A percentile compares a stretch with the other conserved stretches of the same genome.
Conservation (phyloP, 2,888 invertebrate genomes). For the Trissolcus japonicus region DNA sequence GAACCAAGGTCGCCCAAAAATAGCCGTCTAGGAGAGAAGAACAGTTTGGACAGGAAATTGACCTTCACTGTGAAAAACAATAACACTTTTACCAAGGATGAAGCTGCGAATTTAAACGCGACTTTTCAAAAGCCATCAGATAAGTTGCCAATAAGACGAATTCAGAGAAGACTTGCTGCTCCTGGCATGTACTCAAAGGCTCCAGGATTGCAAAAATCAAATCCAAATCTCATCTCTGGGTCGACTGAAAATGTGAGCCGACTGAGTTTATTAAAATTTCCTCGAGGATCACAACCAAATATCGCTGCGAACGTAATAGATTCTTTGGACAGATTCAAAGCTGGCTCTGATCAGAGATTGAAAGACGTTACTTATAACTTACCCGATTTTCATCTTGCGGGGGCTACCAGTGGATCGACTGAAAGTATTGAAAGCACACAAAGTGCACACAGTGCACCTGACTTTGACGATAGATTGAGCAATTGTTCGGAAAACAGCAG, state of each 20-base stretch:
- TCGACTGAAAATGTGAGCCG: conserved; percentile 59
- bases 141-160: conserved; percentile 53
- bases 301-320: conserved; percentile 61
- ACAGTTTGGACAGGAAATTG: conserved; percentile 28
- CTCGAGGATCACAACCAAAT: conserved; percentile 67
- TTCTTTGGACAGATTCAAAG: conserved; percentile 65
- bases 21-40: conserved; percentile 27
- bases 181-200: conserved; percentile 66
- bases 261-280: conserved; percentile 55
- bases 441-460: conserved; percentile 73
- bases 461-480: conserved; percentile 72
- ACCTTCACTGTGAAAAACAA: conserved; percentile 66
- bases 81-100: conserved; percentile 32
- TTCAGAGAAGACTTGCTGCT: conserved; percentile 58
- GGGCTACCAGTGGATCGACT: conserved; percentile 67
- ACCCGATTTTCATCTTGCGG: conserved; percentile 62
- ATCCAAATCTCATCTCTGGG: conserved; percentile 71
- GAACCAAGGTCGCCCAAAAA: conserved; percentile 14
- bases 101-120: conserved; percentile 24
- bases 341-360: conserved; percentile 69
- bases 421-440: conserved; percentile 73
- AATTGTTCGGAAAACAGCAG: conserved; percentile 71
- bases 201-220: conserved; percentile 72
- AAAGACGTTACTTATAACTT: conserved; percentile 60
- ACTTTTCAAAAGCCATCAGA: conserved; percentile 40